A percentile compares a stretch with the other conserved stretches of the same genome.
Evolutionary conservation across 2,888 invertebrate species (phyloP).

Genomic region (Sarcophaga subvicina): DNA sequence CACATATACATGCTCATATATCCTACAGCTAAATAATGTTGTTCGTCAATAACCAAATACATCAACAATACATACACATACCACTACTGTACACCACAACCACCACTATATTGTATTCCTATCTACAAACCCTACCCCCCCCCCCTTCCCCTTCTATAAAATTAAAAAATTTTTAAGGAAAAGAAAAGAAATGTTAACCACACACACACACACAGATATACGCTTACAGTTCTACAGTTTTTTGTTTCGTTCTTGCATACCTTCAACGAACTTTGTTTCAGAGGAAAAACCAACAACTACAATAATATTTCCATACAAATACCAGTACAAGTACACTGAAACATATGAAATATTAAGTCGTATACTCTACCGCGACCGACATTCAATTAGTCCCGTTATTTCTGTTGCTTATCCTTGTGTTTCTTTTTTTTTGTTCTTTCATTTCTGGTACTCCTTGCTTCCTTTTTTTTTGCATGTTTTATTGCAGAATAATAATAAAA

Average conservation of each 20-base stretch:
- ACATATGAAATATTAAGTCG: slow-evolving; percentile 50
- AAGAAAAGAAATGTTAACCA: background rate
- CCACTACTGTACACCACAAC: slow-evolving; percentile 23
- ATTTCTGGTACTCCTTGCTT: background rate
- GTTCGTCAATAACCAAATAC: slow-evolving; percentile 34
- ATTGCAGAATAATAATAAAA: no score
- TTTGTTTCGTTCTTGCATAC: background rate
- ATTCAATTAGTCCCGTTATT: slow-evolving; percentile 33
- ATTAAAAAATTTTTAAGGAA: slow-evolving; percentile 51
- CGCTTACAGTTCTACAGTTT: background rate
- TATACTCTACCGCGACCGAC: slow-evolving; percentile 18
- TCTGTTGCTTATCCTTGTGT: background rate
- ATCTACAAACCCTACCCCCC: no score
- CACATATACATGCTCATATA: slow-evolving; percentile 24
- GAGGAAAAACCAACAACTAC: background rate
- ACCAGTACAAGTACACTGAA: slow-evolving; percentile 19
- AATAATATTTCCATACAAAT: background rate
- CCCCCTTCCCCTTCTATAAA: background rate
- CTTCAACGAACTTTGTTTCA: background rate
- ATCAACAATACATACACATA: slow-evolving; percentile 24
- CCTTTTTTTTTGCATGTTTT: background rate
- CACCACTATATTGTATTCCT: slow-evolving; percentile 4
- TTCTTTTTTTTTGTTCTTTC: slow-evolving; percentile 12
- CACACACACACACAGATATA: background rate
- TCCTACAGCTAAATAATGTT: slow-evolving; percentile 52